These are phyloP conservation scores for Meandrusa payeni DNA, from an alignment of 2,888 invertebrate genomes.

Conservation along the genomic window DNA sequence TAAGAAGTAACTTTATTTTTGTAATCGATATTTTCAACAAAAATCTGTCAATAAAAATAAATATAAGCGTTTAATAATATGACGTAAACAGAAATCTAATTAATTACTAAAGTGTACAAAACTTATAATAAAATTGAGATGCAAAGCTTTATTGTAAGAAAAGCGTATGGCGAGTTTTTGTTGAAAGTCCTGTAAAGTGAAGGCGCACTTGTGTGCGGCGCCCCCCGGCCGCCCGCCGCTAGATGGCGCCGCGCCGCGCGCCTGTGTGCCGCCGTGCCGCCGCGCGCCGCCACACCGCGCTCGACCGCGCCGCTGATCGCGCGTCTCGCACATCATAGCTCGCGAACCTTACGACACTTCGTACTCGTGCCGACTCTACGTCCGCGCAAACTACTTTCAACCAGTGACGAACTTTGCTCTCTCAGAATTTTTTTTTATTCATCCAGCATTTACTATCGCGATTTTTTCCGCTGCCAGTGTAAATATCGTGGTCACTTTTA, in stretches of 20 bases:
- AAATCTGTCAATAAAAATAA: too few species aligned
- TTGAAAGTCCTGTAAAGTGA: slow-evolving; percentile 23
- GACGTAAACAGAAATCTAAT: too few species aligned
- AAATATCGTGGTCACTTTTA: slow-evolving; percentile 27
- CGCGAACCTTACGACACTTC: slow-evolving; percentile 60
- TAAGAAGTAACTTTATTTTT: too few species aligned
- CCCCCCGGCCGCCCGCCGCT: slow-evolving; percentile 58
- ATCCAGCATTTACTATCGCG: slow-evolving; percentile 4
- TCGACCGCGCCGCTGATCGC: slow-evolving; percentile 73
- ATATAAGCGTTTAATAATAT: too few species aligned
- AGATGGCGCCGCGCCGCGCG: slow-evolving; percentile 62
- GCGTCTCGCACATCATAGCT: slow-evolving; percentile 57
- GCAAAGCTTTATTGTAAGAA: slow-evolving; percentile 6
- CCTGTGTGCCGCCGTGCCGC: slow-evolving; percentile 64
- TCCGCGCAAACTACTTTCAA: slow-evolving; percentile 32
- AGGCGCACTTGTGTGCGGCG: slow-evolving; percentile 2
- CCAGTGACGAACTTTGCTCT: slow-evolving; percentile 18
- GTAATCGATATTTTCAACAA: too few species aligned
- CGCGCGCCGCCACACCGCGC: slow-evolving; percentile 73
- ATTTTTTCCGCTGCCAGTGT: slow-evolving; percentile 7
- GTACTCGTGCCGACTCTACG: slow-evolving; percentile 33
- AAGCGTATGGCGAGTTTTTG: slow-evolving; percentile 15
- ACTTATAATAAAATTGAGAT: not conserved
- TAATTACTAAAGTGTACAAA: too few species aligned
- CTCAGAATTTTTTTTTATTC: slow-evolving; percentile 4